Conservation (phyloP, 1,140 invertebrate genomes). For the Drosophila equinoxialis region DNA sequence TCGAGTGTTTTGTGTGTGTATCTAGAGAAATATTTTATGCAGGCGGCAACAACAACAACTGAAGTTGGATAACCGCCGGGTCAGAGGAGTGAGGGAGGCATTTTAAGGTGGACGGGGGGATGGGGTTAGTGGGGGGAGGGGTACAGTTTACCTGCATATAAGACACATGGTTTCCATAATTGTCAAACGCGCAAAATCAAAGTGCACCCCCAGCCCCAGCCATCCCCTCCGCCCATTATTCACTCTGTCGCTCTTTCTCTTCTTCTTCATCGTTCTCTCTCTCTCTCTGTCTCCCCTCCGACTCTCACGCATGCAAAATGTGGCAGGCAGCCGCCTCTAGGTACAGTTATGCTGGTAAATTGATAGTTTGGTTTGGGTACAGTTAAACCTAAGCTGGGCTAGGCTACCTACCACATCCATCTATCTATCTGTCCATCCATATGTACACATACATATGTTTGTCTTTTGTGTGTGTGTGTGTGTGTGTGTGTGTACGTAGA, state of each 20-base stretch:
- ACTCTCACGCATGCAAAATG: slow-evolving; percentile 23
- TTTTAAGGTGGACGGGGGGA: slow-evolving; percentile 9
- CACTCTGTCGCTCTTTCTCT: slow-evolving; percentile 6
- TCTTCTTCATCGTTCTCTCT: background rate
- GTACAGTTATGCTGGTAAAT: slow-evolving; percentile 69
- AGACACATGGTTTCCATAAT: slow-evolving; percentile 79
- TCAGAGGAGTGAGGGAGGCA: background rate
- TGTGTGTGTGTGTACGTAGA: slow-evolving; percentile 18
- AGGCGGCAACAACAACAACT: slow-evolving; percentile 50
- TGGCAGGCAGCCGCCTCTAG: slow-evolving; percentile 33
- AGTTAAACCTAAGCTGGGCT: slow-evolving; percentile 36
- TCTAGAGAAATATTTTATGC: slow-evolving; percentile 78
- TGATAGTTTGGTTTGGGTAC: slow-evolving; percentile 45
- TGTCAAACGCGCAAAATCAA: slow-evolving; percentile 80
- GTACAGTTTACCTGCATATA: slow-evolving; percentile 32
- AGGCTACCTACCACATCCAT: background rate
- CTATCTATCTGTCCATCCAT: slow-evolving; percentile 4
- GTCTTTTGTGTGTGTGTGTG: background rate
- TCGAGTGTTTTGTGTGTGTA: slow-evolving; percentile 60
- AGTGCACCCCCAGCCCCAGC: slow-evolving; percentile 31
- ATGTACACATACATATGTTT: slow-evolving; percentile 38
- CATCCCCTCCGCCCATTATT: slow-evolving; percentile 8
- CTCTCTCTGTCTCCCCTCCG: background rate
- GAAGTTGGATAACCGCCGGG: background rate
- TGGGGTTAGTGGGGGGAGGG: slow-evolving; percentile 13